phyloP scores from a whole-genome alignment of 2,888 invertebrate species.

The Sabatieria punctata region DNA sequence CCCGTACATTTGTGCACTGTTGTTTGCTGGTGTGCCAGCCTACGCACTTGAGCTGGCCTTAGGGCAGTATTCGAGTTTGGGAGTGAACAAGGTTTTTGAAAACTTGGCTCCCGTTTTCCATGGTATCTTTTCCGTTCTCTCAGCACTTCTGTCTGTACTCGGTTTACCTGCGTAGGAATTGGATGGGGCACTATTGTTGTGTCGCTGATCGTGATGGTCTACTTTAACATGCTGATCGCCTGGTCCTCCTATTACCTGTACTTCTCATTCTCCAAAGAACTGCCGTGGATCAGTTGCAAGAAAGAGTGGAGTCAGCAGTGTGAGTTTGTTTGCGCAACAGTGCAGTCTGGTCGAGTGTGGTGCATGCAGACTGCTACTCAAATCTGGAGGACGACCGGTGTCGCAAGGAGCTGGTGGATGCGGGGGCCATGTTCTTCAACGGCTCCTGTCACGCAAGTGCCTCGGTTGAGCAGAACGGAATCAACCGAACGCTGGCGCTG shows the following conservation, averaged over 20 bases:
- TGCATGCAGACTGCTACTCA: conserved; percentile 3
- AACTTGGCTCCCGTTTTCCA: background rate
- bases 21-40: conserved; percentile 25
- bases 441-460: background rate
- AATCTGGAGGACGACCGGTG: conserved; percentile 1
- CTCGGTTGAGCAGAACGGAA: no score
- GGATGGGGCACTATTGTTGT: conserved; percentile 27
- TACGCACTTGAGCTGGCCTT: conserved; percentile 24
- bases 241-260: conserved; percentile 26
- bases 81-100: background rate
- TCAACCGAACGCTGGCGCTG: background rate
- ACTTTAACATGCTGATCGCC: conserved; percentile 24
- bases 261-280: no score
- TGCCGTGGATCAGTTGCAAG: conserved; percentile 15
- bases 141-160: background rate
- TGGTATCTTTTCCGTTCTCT: background rate
- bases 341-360: background rate
- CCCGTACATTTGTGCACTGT: conserved; percentile 21
- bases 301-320: background rate
- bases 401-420: background rate
- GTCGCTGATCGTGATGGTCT: conserved; percentile 25
- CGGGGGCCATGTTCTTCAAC: conserved; percentile 4
- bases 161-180: conserved; percentile 16
- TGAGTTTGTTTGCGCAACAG: background rate
- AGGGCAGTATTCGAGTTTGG: conserved; percentile 24